These are phyloP conservation scores for Aplodontia rufa DNA, from an alignment of 2,113 vertebrate genomes.

Conservation along the genomic window DNA sequence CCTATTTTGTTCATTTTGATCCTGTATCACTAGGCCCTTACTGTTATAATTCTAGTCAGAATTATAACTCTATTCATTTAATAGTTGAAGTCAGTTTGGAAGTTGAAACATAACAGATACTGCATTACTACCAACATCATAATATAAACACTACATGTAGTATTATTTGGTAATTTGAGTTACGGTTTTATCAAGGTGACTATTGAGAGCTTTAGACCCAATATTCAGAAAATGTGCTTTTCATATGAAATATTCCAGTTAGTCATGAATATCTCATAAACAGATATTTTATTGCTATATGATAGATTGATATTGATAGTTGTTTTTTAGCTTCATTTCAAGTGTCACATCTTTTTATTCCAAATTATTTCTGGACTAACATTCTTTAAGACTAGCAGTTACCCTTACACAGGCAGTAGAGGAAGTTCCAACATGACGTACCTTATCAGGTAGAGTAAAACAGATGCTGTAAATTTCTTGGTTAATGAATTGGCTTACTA, in stretches of 20 bases:
- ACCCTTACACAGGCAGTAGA: not conserved
- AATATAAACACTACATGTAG: not conserved
- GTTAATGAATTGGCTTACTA: not conserved
- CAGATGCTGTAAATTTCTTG: not conserved
- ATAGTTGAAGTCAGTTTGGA: not conserved
- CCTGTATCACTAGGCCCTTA: not conserved
- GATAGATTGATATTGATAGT: not conserved
- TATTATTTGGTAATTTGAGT: conserved; percentile 32
- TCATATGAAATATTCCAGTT: not conserved
- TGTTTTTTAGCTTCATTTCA: not conserved
- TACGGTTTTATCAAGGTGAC: not conserved
- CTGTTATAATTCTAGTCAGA: not conserved
- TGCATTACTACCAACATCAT: not conserved
- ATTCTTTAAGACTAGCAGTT: not conserved
- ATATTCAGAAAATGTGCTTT: conserved; percentile 28
- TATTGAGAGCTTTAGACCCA: not conserved
- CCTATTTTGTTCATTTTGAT: conserved; percentile 28
- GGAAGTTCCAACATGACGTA: not conserved
- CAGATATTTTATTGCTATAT: not conserved
- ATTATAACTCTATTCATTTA: not conserved
- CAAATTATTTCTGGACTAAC: not conserved
- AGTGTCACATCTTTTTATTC: not conserved
- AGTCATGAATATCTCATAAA: not conserved
- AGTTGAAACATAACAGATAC: not conserved
- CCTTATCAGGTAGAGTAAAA: not conserved